Evolutionary conservation across 2,113 vertebrate species (phyloP).

Genomic region (Miniopterus natalensis): DNA sequence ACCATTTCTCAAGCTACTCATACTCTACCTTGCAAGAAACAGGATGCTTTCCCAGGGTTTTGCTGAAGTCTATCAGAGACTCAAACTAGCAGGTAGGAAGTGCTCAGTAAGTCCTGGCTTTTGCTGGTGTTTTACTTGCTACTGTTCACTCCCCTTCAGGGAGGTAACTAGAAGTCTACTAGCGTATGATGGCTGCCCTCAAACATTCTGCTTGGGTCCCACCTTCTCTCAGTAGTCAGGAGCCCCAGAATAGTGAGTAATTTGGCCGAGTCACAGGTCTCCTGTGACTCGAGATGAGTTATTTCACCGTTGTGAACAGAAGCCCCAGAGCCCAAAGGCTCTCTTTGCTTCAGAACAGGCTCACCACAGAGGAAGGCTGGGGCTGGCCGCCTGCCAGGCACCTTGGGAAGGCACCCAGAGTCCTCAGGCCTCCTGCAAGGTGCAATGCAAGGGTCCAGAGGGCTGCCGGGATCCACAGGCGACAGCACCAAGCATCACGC

Average conservation of each 20-base stretch:
- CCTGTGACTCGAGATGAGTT: neutral
- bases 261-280: neutral
- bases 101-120: neutral
- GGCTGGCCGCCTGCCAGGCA: neutral
- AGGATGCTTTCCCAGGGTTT: conserved; percentile 95
- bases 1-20: neutral
- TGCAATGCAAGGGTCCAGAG: neutral
- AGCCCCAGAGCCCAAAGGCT: neutral
- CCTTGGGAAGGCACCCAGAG: neutral
- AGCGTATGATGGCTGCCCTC: neutral
- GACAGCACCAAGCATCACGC: rapidly evolving
- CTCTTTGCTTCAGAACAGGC: neutral
- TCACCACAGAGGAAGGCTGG: neutral
- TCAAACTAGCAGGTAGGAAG: conserved; percentile 85
- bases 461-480: neutral
- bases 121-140: neutral
- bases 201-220: neutral
- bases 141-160: neutral
- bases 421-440: neutral
- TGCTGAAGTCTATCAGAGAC: conserved; percentile 95
- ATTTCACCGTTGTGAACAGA: neutral
- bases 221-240: neutral
- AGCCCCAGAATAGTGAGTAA: neutral
- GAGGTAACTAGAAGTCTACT: neutral
- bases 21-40: conserved; percentile 94